Evolutionary conservation across 2,113 vertebrate genomes (phyloP).

Genomic region (Rhinolophus ferrumequinum): DNA sequence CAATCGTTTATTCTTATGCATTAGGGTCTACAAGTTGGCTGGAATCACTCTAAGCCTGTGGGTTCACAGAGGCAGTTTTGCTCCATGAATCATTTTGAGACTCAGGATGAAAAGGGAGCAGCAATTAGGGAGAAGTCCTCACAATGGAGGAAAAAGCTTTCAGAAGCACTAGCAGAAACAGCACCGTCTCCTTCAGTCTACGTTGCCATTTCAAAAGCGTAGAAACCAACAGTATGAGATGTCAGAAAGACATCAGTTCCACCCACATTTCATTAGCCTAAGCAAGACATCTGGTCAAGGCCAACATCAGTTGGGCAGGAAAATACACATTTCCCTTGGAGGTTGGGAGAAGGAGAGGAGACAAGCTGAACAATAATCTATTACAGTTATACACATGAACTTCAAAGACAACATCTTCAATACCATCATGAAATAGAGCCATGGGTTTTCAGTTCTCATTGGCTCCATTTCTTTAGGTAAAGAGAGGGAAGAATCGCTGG

Average conservation of each 20-base stretch:
- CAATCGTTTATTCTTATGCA: not conserved
- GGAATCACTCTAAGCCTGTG: not conserved
- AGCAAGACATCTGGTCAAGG: not conserved
- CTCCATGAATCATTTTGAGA: not conserved
- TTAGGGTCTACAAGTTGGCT: not conserved
- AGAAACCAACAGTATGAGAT: not conserved
- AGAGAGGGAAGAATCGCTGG: not conserved
- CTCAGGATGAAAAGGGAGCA: not conserved
- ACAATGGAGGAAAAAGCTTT: not conserved
- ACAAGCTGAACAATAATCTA: not conserved
- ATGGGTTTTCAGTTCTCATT: not conserved
- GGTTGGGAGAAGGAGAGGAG: not conserved
- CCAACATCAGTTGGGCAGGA: not conserved
- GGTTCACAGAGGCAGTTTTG: not conserved
- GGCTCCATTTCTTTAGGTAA: slow-evolving; percentile 13
- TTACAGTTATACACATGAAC: not conserved
- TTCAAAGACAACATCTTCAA: not conserved
- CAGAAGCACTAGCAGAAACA: not conserved
- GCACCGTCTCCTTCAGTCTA: not conserved
- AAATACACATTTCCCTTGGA: not conserved
- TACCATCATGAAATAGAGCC: not conserved
- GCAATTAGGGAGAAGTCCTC: not conserved
- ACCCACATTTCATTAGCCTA: not conserved
- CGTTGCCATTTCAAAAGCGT: not conserved
- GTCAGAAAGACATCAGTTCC: not conserved